A percentile compares a stretch with the other conserved stretches of the same genome.
Evolutionary conservation across 2,113 vertebrate genomes (phyloP).

Genomic region (Sus scrofa): DNA sequence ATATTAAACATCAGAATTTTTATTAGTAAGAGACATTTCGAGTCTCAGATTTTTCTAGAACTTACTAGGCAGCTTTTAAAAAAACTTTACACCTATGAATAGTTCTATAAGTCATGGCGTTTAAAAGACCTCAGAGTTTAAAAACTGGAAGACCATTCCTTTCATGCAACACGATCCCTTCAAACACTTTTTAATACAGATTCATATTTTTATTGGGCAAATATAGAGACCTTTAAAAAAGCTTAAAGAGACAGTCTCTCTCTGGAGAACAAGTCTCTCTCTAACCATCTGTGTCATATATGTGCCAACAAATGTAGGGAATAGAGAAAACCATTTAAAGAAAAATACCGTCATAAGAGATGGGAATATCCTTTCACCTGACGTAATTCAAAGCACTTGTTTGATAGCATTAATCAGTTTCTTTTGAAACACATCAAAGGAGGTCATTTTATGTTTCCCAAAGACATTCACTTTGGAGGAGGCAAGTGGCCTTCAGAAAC

Average conservation of each 20-base stretch:
- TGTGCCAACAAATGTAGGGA: background rate
- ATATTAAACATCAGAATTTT: constrained; percentile 59
- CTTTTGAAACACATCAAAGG: constrained; percentile 68
- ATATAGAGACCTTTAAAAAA: constrained; percentile 9
- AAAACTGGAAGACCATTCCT: constrained; percentile 47
- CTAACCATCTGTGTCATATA: constrained; percentile 31
- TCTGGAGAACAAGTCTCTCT: constrained; percentile 43
- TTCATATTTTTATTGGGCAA: constrained; percentile 47
- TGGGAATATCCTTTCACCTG: constrained; percentile 19
- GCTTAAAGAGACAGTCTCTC: constrained; percentile 9
- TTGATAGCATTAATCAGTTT: constrained; percentile 63
- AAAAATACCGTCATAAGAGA: constrained; percentile 20
- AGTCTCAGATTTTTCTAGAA: constrained; percentile 14
- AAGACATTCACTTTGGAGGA: constrained; percentile 29
- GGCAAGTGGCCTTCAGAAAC: constrained; percentile 37
- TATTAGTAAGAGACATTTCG: constrained; percentile 37
- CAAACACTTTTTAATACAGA: constrained; percentile 42
- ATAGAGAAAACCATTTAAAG: constrained; percentile 14
- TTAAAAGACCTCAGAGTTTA: constrained; percentile 1
- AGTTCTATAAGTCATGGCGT: constrained; percentile 16
- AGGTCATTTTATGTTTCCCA: constrained; percentile 12
- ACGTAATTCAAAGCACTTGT: constrained; percentile 33
- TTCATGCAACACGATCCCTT: background rate
- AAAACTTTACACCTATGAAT: constrained; percentile 45
- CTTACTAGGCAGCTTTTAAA: background rate